These are phyloP conservation scores for Proales similis DNA, from an alignment of 1,140 invertebrate genomes.

Conservation along the genomic window DNA sequence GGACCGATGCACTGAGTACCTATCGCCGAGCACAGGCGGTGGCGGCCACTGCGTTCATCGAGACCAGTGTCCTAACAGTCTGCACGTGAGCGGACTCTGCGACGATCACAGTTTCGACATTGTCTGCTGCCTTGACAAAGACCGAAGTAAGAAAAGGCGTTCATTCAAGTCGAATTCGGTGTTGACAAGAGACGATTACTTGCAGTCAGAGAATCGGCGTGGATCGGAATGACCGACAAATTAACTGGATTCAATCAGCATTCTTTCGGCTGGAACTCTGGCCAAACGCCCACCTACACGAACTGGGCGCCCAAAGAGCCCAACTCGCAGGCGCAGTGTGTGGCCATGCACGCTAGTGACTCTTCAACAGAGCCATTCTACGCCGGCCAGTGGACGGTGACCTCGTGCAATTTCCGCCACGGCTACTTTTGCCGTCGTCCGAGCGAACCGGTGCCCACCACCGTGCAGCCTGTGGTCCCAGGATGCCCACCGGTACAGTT, in stretches of 20 bases:
- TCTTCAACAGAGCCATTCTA: slow-evolving; percentile 9
- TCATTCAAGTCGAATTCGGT: neutral
- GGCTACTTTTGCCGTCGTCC: slow-evolving; percentile 27
- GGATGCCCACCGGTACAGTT: slow-evolving; percentile 25
- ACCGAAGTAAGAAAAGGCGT: slow-evolving; percentile 1
- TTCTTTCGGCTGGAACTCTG: slow-evolving; percentile 41
- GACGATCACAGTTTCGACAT: slow-evolving; percentile 27
- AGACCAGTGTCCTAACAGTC: slow-evolving; percentile 35
- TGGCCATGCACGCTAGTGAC: slow-evolving; percentile 24
- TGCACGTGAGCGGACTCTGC: slow-evolving; percentile 12
- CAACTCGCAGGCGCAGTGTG: slow-evolving; percentile 39
- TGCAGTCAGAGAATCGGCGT: slow-evolving; percentile 35
- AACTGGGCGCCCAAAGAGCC: slow-evolving; percentile 42
- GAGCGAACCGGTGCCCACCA: slow-evolving; percentile 1
- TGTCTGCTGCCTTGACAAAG: slow-evolving; percentile 15
- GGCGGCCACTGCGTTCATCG: slow-evolving; percentile 33
- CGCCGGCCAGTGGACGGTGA: slow-evolving; percentile 32
- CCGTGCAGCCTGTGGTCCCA: slow-evolving; percentile 3
- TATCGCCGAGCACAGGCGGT: slow-evolving; percentile 22
- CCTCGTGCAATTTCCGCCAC: slow-evolving; percentile 28
- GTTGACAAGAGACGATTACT: neutral
- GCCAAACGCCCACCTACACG: slow-evolving; percentile 40
- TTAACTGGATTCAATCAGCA: slow-evolving; percentile 39
- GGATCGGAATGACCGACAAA: slow-evolving; percentile 43
- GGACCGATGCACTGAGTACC: slow-evolving; percentile 16